Percentiles rank a stretch among this genome's conserved stretches.
Evolutionary conservation across 1,140 invertebrate species (phyloP).

Genomic region (Caerostris darwini): DNA sequence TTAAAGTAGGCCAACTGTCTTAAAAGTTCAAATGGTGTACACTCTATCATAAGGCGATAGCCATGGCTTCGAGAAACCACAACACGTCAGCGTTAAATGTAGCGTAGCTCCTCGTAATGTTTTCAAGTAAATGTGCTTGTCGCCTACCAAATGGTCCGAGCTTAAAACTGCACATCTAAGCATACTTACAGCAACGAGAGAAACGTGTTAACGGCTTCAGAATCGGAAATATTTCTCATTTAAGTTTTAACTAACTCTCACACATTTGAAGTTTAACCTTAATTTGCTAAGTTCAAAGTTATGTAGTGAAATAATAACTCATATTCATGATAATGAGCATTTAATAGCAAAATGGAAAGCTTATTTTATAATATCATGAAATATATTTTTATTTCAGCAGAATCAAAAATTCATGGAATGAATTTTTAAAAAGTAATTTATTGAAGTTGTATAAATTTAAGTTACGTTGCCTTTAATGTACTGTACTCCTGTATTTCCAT

Average conservation of each 20-base stretch:
- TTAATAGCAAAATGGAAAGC: too few species aligned
- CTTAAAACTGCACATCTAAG: background rate
- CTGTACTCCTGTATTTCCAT: too few species aligned
- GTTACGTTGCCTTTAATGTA: too few species aligned
- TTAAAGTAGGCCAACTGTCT: background rate
- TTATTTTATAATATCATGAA: too few species aligned
- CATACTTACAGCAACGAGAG: background rate
- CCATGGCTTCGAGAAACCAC: background rate
- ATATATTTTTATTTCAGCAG: too few species aligned
- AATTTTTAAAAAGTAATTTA: too few species aligned
- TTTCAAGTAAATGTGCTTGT: conserved; percentile 58
- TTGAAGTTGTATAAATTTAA: too few species aligned
- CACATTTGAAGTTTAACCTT: background rate
- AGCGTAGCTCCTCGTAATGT: conserved; percentile 60
- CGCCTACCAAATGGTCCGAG: conserved; percentile 50
- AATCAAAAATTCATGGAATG: too few species aligned
- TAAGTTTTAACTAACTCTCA: background rate
- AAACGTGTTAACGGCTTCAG: background rate
- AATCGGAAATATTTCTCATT: background rate
- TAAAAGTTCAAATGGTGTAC: background rate
- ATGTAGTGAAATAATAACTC: too few species aligned
- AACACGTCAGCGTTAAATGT: conserved; percentile 56
- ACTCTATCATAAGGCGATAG: background rate
- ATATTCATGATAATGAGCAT: too few species aligned
- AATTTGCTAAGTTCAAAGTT: background rate